Percentiles rank a stretch among this genome's conserved stretches.
Evolutionary conservation across 2,797 vertebrate species (phyloP).

Genomic region (Enteromius unitaeniatus): DNA sequence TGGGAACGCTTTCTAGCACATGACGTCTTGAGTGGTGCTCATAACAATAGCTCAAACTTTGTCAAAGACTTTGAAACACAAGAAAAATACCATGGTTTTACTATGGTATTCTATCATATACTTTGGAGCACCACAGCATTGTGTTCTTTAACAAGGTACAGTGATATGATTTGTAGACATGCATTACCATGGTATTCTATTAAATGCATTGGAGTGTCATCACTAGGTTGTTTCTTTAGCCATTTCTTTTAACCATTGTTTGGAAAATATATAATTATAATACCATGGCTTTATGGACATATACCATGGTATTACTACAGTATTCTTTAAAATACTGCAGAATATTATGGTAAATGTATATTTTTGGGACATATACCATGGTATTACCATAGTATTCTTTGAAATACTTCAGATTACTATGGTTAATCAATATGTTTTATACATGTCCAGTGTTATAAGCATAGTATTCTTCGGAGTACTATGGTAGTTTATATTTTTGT

Average conservation of each 20-base stretch:
- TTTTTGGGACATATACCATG: background rate
- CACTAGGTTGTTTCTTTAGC: background rate
- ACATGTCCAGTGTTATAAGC: background rate
- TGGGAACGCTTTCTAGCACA: constrained; percentile 22
- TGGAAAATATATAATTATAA: background rate
- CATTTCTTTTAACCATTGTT: background rate
- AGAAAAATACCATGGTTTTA: background rate
- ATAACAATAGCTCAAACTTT: constrained; percentile 23
- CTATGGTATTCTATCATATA: background rate
- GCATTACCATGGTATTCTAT: background rate
- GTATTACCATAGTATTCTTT: background rate
- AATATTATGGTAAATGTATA: no score
- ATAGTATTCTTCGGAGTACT: background rate
- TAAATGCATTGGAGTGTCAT: background rate
- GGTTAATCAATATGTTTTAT: background rate
- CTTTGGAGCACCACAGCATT: background rate
- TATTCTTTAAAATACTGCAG: background rate
- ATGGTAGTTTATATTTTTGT: background rate
- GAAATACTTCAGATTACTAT: background rate
- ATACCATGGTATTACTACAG: background rate
- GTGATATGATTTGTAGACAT: background rate
- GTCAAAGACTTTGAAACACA: background rate
- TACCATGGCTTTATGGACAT: background rate
- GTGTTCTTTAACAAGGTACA: background rate
- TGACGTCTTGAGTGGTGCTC: constrained; percentile 30